Evolutionary conservation across 2,113 vertebrate genomes (phyloP).

Genomic region (Theristicus caerulescens): DNA sequence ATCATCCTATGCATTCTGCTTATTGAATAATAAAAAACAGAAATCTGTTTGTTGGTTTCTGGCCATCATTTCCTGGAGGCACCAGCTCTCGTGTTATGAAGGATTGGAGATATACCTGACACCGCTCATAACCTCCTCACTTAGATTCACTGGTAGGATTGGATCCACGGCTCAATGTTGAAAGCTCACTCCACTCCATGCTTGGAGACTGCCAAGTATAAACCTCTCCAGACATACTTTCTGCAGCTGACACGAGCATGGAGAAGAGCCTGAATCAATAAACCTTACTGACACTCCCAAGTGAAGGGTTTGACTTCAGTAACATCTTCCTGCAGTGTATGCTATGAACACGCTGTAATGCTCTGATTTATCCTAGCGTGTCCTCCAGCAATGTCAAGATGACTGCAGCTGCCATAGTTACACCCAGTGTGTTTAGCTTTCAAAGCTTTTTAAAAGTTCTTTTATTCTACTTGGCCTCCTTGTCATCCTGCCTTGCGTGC

Average conservation of each 20-base stretch:
- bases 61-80: background rate
- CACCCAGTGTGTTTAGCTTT: background rate
- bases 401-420: accelerated
- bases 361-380: background rate
- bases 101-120: background rate
- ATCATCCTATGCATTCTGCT: background rate
- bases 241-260: background rate
- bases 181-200: accelerated
- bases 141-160: background rate
- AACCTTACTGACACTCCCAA: background rate
- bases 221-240: background rate
- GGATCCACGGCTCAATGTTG: background rate
- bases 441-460: background rate
- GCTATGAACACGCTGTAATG: background rate
- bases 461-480: background rate
- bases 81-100: background rate
- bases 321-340: background rate
- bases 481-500: background rate
- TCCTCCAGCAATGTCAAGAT: background rate
- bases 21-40: background rate
- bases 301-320: background rate
- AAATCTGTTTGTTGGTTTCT: background rate
- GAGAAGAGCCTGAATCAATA: background rate
- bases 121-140: background rate
- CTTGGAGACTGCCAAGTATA: background rate